A percentile compares a stretch with the other conserved stretches of the same genome.
phyloP scores from a whole-genome alignment of 2,797 vertebrate genomes.

The Eulemur coronatus region DNA sequence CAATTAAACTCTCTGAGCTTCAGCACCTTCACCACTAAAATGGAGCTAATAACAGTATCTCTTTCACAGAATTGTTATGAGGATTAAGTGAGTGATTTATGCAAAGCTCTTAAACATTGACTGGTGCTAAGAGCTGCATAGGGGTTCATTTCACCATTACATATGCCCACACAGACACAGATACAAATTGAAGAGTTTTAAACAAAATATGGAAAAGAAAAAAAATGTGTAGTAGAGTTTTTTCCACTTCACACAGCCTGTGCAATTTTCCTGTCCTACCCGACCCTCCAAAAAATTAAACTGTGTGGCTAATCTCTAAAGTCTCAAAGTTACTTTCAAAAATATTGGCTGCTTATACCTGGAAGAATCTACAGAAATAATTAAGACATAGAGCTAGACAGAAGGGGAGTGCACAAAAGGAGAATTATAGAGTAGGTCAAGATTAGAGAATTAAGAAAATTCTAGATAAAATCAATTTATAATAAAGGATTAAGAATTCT shows the following conservation, averaged over 20 bases:
- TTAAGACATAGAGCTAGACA: not conserved
- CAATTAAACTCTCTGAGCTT: not conserved
- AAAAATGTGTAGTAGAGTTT: not conserved
- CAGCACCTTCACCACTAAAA: not conserved
- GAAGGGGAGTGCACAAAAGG: not conserved
- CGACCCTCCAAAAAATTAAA: not conserved
- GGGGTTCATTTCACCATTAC: not conserved
- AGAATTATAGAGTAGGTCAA: not conserved
- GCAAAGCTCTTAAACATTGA: not conserved
- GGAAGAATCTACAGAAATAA: not conserved
- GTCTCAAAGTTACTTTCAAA: not conserved
- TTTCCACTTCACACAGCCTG: not conserved
- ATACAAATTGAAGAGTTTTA: not conserved
- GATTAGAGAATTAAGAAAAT: not conserved
- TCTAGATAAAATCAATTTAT: not conserved
- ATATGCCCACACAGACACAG: not conserved
- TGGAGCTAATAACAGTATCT: not conserved
- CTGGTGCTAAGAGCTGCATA: not conserved
- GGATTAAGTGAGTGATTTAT: not conserved
- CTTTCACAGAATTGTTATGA: not conserved
- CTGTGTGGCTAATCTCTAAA: not conserved
- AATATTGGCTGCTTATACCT: not conserved
- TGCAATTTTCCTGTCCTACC: not conserved
- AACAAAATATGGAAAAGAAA: not conserved
- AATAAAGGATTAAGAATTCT: not conserved